A percentile compares a stretch with the other conserved stretches of the same genome.
These are phyloP conservation scores for Bos taurus DNA, from an alignment of 2,113 vertebrate genomes.

Conservation along the genomic window DNA sequence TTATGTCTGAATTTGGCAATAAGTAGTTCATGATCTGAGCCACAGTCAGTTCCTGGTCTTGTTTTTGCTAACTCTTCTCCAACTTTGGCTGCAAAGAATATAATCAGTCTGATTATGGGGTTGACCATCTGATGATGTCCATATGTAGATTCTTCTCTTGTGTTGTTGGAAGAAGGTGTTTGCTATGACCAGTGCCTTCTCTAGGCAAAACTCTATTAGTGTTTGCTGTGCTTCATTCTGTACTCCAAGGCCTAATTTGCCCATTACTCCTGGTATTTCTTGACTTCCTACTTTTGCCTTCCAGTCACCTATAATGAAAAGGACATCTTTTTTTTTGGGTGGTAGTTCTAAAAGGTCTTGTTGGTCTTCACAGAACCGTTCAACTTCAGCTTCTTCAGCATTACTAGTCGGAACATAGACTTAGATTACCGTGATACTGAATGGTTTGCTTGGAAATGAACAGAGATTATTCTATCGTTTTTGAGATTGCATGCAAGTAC, in stretches of 20 bases:
- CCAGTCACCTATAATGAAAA: neutral
- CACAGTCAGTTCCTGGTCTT: neutral
- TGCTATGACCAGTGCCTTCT: neutral
- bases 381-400: neutral
- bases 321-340: neutral
- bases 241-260: neutral
- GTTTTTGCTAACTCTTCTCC: neutral
- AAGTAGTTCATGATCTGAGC: neutral
- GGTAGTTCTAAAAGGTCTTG: neutral
- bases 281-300: neutral
- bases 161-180: neutral
- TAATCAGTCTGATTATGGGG: accelerated
- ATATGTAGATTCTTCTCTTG: neutral
- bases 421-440: neutral
- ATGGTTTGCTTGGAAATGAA: neutral
- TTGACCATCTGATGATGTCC: neutral
- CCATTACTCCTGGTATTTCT: neutral
- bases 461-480: accelerated
- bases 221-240: neutral
- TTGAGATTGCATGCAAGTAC: neutral
- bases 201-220: neutral
- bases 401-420: neutral
- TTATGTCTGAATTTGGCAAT: neutral
- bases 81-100: neutral
- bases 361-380: neutral